Conservation (phyloP, 2,113 vertebrate species). For the Chaetura pelagica region DNA sequence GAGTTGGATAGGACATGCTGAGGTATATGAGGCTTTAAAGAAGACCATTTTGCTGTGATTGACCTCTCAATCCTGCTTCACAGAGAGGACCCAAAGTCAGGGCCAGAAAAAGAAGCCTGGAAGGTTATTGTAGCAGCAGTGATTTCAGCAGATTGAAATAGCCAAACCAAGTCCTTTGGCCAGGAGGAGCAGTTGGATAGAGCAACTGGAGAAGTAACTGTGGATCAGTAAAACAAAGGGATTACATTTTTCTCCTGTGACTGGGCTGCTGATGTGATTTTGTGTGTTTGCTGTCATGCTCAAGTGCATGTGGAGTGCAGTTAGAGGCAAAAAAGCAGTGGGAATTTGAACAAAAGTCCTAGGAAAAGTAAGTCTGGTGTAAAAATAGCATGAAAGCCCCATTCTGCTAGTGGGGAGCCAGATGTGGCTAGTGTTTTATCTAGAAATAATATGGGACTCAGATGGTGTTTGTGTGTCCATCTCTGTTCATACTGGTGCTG, state of each 20-base stretch:
- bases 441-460: conserved; percentile 5
- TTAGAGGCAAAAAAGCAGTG: not conserved
- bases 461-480: not conserved
- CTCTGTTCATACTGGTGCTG: not conserved
- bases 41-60: not conserved
- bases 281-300: not conserved
- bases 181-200: not conserved
- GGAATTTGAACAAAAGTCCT: not conserved
- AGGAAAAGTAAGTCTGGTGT: not conserved
- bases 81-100: not conserved
- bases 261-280: not conserved
- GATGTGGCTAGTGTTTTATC: not conserved
- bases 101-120: not conserved
- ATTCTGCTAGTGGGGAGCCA: not conserved
- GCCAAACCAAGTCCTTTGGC: not conserved
- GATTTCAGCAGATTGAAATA: not conserved
- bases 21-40: not conserved
- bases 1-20: not conserved
- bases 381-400: conserved; percentile 53
- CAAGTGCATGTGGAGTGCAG: not conserved
- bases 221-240: not conserved
- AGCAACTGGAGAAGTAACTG: not conserved
- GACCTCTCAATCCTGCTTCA: not conserved
- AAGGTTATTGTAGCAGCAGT: not conserved
- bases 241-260: not conserved